Percentiles rank a stretch among this genome's conserved stretches.
phyloP scores from a whole-genome alignment of 2,888 invertebrate species.

The Nephrotoma flavescens region DNA sequence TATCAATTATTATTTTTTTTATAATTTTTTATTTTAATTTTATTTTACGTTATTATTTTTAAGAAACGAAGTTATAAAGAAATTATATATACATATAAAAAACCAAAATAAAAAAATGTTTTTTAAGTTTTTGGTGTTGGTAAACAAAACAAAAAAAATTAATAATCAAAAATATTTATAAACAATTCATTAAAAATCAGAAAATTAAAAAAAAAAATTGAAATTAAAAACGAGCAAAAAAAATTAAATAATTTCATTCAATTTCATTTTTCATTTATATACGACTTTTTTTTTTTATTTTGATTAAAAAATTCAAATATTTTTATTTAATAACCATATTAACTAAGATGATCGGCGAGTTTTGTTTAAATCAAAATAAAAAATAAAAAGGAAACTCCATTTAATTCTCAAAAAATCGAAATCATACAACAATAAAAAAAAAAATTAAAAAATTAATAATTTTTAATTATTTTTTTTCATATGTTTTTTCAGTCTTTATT shows the following conservation, averaged over 20 bases:
- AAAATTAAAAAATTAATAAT: background rate
- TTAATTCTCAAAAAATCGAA: background rate
- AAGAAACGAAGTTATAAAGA: background rate
- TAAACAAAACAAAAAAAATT: background rate
- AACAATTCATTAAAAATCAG: background rate
- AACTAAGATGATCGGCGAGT: background rate
- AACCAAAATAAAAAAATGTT: background rate
- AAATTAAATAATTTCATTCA: background rate
- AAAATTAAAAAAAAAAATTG: background rate
- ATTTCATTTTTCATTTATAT: background rate
- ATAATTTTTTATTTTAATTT: background rate
- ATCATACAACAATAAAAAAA: background rate
- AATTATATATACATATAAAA: background rate
- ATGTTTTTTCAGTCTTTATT: background rate
- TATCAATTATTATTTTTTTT: background rate
- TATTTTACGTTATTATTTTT: background rate
- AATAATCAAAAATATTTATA: background rate
- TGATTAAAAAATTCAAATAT: background rate
- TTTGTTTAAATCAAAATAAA: background rate
- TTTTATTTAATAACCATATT: background rate
- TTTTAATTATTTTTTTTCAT: background rate
- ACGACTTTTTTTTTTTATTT: background rate
- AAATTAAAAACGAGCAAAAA: background rate
- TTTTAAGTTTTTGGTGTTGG: constrained; percentile 4
- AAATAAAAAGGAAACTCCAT: background rate